Evolutionary conservation across 2,113 vertebrate genomes (phyloP), one percentile per base, ranked within the genome.

Genomic region (Callipepla squamata): DNA sequence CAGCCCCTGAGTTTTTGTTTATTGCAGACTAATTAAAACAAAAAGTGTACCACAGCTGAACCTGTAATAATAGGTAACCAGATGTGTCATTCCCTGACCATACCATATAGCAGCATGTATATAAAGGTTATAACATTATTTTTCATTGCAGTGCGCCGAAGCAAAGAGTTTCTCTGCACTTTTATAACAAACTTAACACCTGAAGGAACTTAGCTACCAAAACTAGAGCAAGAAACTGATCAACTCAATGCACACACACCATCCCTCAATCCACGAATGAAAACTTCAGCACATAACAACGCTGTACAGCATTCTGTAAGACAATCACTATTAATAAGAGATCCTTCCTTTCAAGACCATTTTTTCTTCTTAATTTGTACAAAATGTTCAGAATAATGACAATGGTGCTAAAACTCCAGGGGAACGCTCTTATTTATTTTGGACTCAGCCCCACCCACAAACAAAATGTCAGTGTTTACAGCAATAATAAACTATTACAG

Each of bases 11-110:
- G 96, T 97, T 97, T 98, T 96, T 97, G 96, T 97, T 97, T 97
- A 97, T 97, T 72, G 0, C 74, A 38, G 87, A 96, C 97, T 97
- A 97, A 98, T 98, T 98, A 97, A 98, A 97, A 97, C 96, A 96
- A 95, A 95, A 96, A 95, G 94, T 93, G 65, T 70, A 92, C 85
- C 93, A 95, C 96, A 97, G 97, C 89, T 97, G 97, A 97, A 61
- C 77, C 84, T 94, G 94, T 97, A 97, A 97, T 97, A 97, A 96
- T 95, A 96, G 93, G 96, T 97, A 94, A 94, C 96, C 94, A 97
- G 97, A 97, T 96, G 96, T 96, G 97, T 96, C 83, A 77, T 94
- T 95, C 95, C 96, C 91, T 95, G 95, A 96, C 97, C 96, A 90
- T 34, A 68, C 82, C 92, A 57, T 61, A 48, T 76, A 89, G 87